Base-by-base conservation (phyloP, 2,113 vertebrate genomes). In the Spea multiplicata region DNA sequence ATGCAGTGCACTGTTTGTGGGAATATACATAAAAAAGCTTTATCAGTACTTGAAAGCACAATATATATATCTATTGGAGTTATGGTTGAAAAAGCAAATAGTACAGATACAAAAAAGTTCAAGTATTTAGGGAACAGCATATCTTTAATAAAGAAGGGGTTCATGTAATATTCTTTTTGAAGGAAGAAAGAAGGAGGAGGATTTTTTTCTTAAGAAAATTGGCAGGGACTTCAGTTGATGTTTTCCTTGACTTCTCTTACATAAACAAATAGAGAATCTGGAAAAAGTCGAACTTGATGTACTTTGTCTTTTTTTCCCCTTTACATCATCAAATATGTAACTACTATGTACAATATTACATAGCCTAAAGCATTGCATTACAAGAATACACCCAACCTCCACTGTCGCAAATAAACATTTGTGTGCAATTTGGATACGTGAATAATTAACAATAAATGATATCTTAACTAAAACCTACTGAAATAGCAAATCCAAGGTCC, bases 381-480 rank as follows among this genome's bases (percentile, higher is more conserved):
- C 55, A 59, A 12, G 55, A 59, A 59, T 59, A 13, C 55, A 30
- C 30, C 30, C 6, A 13, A 59, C 9, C 55, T 12, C 9, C 4
- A 59, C 3, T 8, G 10, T 13, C 55, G 4, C 55, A 59, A 59
- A 59, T 59, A 59, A 59, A 59, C 55, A 9, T 13, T 59, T 59
- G 10, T 4, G 55, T 59, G 55, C 55, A 59, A 9, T 59, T 64
- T 16, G 61, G 17, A 17, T 17, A 64, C 5, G 61, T 64, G 16
- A 64, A 64, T 30, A 30, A 64, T 64, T 64, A 64, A 64, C 17
- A 64, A 17, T 64, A 64, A 4, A 64, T 64, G 16, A 30, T 16
- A 64, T 64, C 16, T n/a, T 64, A 64, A 64, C n/a, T 30, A 16
- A 64, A 30, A 64, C n/a, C 61, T 64, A 64, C 46, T 69, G 45